Evolutionary conservation across 2,113 vertebrate species (phyloP).

Genomic region (Alouatta palliata): DNA sequence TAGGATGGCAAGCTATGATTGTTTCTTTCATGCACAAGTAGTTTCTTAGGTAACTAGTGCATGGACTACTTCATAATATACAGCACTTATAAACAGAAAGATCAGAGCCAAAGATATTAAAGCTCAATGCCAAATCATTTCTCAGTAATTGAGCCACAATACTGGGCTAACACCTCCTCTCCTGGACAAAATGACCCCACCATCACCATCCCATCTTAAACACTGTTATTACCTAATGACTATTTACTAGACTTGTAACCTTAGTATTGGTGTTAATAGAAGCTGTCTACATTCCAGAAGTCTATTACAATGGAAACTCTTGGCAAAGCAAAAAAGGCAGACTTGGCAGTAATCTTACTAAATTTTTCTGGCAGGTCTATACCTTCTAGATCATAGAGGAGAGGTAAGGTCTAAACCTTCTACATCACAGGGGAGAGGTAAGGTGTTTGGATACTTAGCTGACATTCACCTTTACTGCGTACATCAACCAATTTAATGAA

Average conservation of each 20-base stretch:
- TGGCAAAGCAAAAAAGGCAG: not conserved
- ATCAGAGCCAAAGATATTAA: not conserved
- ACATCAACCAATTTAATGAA: not conserved
- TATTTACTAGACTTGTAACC: not conserved
- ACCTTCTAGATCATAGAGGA: not conserved
- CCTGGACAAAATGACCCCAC: not conserved
- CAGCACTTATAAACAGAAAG: not conserved
- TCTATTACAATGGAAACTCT: not conserved
- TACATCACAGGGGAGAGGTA: not conserved
- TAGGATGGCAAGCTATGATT: not conserved
- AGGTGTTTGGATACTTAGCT: not conserved
- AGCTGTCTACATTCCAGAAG: not conserved
- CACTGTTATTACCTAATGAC: not conserved
- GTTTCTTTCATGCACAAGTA: not conserved
- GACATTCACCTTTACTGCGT: not conserved
- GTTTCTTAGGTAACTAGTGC: not conserved
- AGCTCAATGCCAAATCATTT: not conserved
- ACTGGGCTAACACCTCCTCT: not conserved
- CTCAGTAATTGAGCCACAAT: not conserved
- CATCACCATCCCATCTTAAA: not conserved
- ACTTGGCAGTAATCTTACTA: not conserved
- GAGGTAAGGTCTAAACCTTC: not conserved
- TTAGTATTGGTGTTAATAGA: not conserved
- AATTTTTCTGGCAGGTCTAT: not conserved
- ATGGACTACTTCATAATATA: not conserved